Evolutionary conservation across 2,113 vertebrate species (phyloP).

Genomic region (Butorides virescens): DNA sequence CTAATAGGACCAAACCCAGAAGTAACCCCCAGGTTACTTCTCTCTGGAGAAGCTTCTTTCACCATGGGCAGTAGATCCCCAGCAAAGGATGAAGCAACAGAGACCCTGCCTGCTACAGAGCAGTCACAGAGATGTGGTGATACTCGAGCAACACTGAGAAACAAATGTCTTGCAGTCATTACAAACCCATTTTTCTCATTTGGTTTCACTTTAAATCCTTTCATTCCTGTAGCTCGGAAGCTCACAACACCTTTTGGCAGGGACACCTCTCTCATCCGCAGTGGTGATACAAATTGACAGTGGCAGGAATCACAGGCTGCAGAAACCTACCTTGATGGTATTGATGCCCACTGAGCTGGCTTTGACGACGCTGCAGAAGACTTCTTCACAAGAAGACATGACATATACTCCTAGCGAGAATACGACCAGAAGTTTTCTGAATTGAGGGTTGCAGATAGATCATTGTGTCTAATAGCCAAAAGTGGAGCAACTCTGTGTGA

Average conservation of each 20-base stretch:
- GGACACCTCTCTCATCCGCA: background rate
- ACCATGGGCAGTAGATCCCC: no score
- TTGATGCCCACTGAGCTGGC: background rate
- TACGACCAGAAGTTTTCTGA: background rate
- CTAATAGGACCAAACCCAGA: background rate
- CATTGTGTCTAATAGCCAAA: background rate
- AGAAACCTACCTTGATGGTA: background rate
- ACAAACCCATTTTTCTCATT: background rate
- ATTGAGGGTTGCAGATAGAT: background rate
- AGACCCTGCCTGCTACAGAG: background rate
- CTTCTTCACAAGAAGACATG: background rate
- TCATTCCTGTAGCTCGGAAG: background rate
- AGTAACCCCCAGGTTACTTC: background rate
- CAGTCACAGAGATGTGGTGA: background rate
- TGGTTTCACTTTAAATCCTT: background rate
- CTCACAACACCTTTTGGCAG: background rate
- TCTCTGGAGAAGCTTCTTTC: background rate
- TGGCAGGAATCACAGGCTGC: background rate
- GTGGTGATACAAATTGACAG: background rate
- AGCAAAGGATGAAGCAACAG: background rate
- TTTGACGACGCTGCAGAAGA: background rate
- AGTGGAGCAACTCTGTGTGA: background rate
- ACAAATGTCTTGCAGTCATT: background rate
- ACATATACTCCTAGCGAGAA: background rate
- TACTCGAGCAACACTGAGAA: background rate